Evolutionary conservation across 2,113 vertebrate genomes (phyloP), one percentile per base, ranked within the genome.

Genomic region (Rhineura floridana): DNA sequence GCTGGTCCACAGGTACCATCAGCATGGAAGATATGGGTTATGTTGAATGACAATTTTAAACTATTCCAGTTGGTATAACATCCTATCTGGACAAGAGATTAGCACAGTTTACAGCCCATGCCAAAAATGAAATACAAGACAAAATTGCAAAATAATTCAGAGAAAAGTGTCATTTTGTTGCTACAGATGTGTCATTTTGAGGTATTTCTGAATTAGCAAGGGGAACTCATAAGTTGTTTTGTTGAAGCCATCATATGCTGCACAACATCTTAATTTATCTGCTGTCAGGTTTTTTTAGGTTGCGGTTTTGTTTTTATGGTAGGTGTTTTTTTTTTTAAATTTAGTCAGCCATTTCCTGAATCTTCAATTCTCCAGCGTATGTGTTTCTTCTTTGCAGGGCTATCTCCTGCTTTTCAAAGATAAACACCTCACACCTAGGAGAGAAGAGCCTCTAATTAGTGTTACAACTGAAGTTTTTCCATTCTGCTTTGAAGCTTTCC

Each of bases 341-440:
- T 92, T 92, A 93, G 90, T 95, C 94, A 95, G 83, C 93, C 89
- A 91, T 94, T 96, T 95, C 93, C 90, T 94, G 92, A 90, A 91
- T 96, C 91, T 72, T 94, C 75, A 78, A 85, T 91, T 93, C 93
- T 94, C 92, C 84, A 80, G 86, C 50, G 83, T 93, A 63, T 91
- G 69, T 87, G 93, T 93, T 95, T 96, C 93, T 94, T 92, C 87
- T 91, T 90, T 93, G 90, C 93, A 92, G 90, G 91, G 90, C 92
- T 95, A 91, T 96, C 94, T 96, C 79, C 88, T 91, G 96, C 90
- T 95, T 95, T 95, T 89, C 90, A 89, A 89, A 95, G 95, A 97
- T 95, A 97, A 96, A 97, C 92, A 95, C 95, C 88, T 94, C 90
- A 96, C 95, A 96, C 95, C 95, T 95, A 95, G 94, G 93, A 96